A percentile compares a stretch with the other conserved stretches of the same genome.
Conservation (phyloP, 2,113 vertebrate genomes). For the Lophius piscatorius region DNA sequence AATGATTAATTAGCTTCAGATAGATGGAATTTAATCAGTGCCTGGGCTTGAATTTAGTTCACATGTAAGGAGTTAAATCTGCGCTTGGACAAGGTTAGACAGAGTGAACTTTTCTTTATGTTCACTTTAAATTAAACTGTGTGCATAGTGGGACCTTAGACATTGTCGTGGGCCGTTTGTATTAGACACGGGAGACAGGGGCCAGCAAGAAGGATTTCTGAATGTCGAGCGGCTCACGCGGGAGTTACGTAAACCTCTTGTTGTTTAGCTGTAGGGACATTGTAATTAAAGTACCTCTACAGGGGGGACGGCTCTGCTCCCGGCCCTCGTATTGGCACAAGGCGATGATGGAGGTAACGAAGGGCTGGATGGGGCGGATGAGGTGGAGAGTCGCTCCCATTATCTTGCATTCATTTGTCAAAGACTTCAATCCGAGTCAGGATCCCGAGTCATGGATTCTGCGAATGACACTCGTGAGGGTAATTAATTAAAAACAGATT, state of each 20-base stretch:
- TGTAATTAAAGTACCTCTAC: slow-evolving; percentile 66
- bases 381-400: slow-evolving; percentile 24
- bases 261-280: slow-evolving; percentile 57
- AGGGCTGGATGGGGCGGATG: slow-evolving; percentile 18
- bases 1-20: slow-evolving; percentile 72
- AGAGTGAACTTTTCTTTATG: slow-evolving; percentile 61
- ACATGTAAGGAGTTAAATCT: slow-evolving; percentile 25
- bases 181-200: slow-evolving; percentile 29
- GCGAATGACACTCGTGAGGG: slow-evolving; percentile 41
- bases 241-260: slow-evolving; percentile 67
- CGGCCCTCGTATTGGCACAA: slow-evolving; percentile 30
- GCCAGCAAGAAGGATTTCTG: slow-evolving; percentile 52
- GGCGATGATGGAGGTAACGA: slow-evolving; percentile 38
- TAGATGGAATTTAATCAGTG: slow-evolving; percentile 64
- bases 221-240: slow-evolving; percentile 51
- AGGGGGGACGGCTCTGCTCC: slow-evolving; percentile 49
- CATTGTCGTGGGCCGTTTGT: slow-evolving; percentile 34
- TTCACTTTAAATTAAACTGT: slow-evolving; percentile 39
- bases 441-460: slow-evolving; percentile 38
- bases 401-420: slow-evolving; percentile 41
- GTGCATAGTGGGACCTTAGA: slow-evolving; percentile 51
- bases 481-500: slow-evolving; percentile 57
- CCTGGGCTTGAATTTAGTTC: slow-evolving; percentile 45
- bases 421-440: slow-evolving; percentile 50
- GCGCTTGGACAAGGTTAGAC: slow-evolving; percentile 34